Conservation (phyloP, 1,140 invertebrate species). For the Dufourea novaeangliae region DNA sequence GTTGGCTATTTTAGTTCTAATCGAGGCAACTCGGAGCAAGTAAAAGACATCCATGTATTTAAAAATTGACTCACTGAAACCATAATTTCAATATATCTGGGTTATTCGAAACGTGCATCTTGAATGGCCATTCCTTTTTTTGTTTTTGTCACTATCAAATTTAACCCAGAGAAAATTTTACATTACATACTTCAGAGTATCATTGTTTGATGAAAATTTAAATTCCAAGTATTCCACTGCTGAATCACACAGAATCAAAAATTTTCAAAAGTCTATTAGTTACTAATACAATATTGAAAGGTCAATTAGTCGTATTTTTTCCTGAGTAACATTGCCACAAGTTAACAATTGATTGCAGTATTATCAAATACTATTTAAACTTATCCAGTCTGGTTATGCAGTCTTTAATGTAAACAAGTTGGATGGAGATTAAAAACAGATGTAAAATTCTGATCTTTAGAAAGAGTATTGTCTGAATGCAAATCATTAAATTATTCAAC, state of each 20-base stretch:
- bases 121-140: conserved; percentile 21
- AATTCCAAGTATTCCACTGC: neutral
- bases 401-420: conserved; percentile 35
- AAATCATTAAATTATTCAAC: neutral
- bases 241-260: neutral
- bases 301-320: neutral
- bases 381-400: conserved; percentile 25
- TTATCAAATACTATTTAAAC: neutral
- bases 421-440: neutral
- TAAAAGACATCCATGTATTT: conserved; percentile 28
- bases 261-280: neutral
- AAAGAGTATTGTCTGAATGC: conserved; percentile 5
- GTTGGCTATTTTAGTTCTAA: neutral
- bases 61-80: conserved; percentile 18
- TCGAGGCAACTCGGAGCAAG: conserved; percentile 39
- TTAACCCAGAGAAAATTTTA: conserved; percentile 8
- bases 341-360: neutral
- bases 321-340: neutral
- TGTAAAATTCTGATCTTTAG: neutral
- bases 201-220: neutral
- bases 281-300: neutral
- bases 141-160: too few relatives aligned
- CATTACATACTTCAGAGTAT: neutral
- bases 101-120: conserved; percentile 34
- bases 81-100: conserved; percentile 25